Conservation (phyloP, 35 echinoderm and acorn worm genomes). For the Diadema setosum region DNA sequence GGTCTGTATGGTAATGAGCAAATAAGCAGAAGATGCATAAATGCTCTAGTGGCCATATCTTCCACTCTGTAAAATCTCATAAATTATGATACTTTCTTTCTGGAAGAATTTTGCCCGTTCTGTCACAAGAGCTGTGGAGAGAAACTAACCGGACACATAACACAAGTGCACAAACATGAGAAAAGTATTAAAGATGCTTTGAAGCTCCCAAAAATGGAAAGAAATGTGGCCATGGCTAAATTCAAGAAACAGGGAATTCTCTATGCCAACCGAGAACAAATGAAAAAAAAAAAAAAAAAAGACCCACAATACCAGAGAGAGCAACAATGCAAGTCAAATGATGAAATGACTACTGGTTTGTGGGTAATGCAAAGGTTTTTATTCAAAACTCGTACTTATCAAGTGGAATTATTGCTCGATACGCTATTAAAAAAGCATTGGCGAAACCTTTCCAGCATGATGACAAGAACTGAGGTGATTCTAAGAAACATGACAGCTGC, state of each 20-base stretch:
- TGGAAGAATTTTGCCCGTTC: too few relatives aligned
- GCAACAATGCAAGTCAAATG: not conserved
- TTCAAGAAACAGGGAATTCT: not conserved
- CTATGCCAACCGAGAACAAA: not conserved
- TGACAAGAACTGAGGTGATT: constrained; percentile 9
- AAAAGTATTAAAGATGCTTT: not conserved
- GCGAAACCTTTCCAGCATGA: constrained; percentile 5
- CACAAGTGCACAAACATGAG: not conserved
- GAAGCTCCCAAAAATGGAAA: not conserved
- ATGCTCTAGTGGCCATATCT: too few relatives aligned
- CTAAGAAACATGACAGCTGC: constrained; percentile 5
- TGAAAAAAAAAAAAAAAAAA: not conserved
- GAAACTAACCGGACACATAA: not conserved
- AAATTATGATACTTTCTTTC: too few relatives aligned
- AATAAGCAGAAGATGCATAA: too few relatives aligned
- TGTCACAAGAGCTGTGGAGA: not conserved
- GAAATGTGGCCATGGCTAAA: not conserved
- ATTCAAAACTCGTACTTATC: too few relatives aligned
- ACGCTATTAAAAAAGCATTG: too few relatives aligned
- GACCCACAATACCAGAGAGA: not conserved
- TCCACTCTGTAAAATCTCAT: too few relatives aligned
- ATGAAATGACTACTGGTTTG: not conserved
- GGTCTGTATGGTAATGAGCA: too few relatives aligned
- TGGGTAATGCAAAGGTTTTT: not conserved
- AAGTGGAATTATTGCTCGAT: too few relatives aligned